A percentile compares a stretch with the other conserved stretches of the same genome.
Conservation (phyloP, 2,797 vertebrate genomes). For the Myotis daubentonii region DNA sequence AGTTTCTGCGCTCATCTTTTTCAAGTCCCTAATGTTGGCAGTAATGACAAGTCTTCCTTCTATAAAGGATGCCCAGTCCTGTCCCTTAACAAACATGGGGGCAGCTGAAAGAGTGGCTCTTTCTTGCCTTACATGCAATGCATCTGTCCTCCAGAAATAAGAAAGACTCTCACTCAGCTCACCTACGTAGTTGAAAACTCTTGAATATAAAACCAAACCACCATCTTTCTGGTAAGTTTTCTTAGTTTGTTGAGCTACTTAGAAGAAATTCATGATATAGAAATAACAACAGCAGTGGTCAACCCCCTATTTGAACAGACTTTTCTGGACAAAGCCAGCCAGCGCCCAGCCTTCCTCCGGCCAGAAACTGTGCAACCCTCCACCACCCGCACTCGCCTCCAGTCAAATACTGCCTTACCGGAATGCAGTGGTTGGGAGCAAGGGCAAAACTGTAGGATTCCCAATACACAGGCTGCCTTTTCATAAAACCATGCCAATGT, state of each 20-base stretch:
- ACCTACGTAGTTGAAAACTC: neutral
- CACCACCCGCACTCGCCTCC: neutral
- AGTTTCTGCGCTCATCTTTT: neutral
- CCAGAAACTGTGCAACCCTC: neutral
- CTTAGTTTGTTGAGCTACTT: conserved; percentile 36
- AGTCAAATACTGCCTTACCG: neutral
- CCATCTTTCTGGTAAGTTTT: neutral
- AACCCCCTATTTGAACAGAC: neutral
- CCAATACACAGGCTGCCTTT: neutral
- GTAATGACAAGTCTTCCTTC: conserved; percentile 14
- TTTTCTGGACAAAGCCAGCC: neutral
- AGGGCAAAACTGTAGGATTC: neutral
- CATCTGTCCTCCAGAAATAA: neutral
- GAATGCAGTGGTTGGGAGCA: neutral
- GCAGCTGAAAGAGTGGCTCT: neutral
- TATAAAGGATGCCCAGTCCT: neutral
- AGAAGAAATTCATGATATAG: neutral
- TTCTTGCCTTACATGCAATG: neutral
- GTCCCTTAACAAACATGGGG: neutral
- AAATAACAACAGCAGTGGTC: conserved; percentile 42
- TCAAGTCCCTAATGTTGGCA: neutral
- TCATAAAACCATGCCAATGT: neutral
- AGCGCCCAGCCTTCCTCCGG: neutral
- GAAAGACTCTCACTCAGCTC: neutral
- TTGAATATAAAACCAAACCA: neutral